Evolutionary conservation across 2,888 invertebrate species (phyloP).

Genomic region (Zaprionus lineosus): DNA sequence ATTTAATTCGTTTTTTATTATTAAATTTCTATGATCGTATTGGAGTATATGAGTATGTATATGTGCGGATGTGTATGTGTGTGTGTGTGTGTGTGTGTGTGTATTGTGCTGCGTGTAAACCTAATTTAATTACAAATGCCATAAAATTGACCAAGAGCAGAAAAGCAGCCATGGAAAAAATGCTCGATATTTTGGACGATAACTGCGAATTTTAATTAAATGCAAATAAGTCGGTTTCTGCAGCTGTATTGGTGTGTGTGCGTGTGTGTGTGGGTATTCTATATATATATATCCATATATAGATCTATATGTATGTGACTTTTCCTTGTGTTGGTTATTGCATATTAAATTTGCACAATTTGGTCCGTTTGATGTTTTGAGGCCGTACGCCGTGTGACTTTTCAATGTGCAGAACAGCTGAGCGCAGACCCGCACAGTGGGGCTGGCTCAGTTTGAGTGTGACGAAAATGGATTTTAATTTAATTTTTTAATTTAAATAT

Average conservation of each 20-base stretch:
- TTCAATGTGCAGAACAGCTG: conserved; percentile 53
- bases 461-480: too few species aligned
- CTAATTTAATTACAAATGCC: conserved; percentile 71
- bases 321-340: conserved; percentile 34
- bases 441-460: too few species aligned
- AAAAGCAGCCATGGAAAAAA: conserved; percentile 26
- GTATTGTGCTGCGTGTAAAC: conserved; percentile 43
- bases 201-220: conserved; percentile 72
- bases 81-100: conserved; percentile 3
- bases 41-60: neutral
- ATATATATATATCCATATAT: conserved; percentile 11
- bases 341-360: conserved; percentile 69
- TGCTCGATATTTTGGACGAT: conserved; percentile 61
- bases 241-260: conserved; percentile 27
- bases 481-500: too few species aligned
- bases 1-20: conserved; percentile 60
- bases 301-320: conserved; percentile 5
- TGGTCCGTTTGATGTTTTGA: conserved; percentile 53
- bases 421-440: conserved; percentile 4
- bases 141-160: conserved; percentile 49
- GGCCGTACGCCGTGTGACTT: conserved; percentile 60
- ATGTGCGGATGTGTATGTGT: neutral
- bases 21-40: too few species aligned
- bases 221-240: conserved; percentile 59
- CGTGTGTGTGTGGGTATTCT: conserved; percentile 9